phyloP scores from a whole-genome alignment of 2,797 vertebrate genomes.

The Centroberyx gerrardi region DNA sequence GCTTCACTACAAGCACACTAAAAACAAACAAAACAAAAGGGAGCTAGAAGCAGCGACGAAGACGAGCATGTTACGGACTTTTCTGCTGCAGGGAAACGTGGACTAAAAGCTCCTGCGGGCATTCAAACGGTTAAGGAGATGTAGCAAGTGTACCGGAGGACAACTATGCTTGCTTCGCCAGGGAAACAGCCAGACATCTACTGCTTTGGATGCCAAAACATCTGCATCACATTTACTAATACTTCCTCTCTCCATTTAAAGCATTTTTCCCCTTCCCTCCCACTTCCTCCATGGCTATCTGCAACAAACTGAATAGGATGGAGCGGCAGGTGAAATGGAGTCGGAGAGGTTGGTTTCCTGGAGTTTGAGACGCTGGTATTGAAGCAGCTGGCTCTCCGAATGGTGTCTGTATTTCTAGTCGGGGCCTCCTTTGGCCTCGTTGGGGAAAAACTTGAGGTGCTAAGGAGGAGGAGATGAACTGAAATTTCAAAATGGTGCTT shows the following conservation, averaged over 20 bases:
- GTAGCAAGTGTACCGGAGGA: slow-evolving; percentile 38
- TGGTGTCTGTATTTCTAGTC: slow-evolving; percentile 3
- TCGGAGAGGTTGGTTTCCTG: slow-evolving; percentile 27
- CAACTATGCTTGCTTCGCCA: slow-evolving; percentile 30
- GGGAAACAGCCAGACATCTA: slow-evolving; percentile 6
- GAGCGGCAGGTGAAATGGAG: slow-evolving; percentile 35
- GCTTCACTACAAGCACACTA: slow-evolving; percentile 81
- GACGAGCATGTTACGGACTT: slow-evolving; percentile 37
- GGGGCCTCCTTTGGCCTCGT: slow-evolving; percentile 26
- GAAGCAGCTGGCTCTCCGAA: slow-evolving; percentile 4
- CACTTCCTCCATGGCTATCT: slow-evolving; percentile 26
- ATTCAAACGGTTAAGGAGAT: slow-evolving; percentile 36
- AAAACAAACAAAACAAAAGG: slow-evolving; percentile 46
- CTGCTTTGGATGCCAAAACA: slow-evolving; percentile 63
- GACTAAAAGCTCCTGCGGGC: slow-evolving; percentile 46
- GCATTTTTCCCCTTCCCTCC: slow-evolving; percentile 9
- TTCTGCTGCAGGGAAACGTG: slow-evolving; percentile 55
- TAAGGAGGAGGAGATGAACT: slow-evolving; percentile 55
- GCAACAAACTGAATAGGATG: slow-evolving; percentile 19
- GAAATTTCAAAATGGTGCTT: slow-evolving; percentile 84
- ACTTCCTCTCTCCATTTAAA: slow-evolving; percentile 33
- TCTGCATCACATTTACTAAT: slow-evolving; percentile 49
- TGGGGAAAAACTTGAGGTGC: slow-evolving; percentile 60
- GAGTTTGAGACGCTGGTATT: slow-evolving; percentile 17
- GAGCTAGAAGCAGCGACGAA: slow-evolving; percentile 27